Percentiles rank a stretch among this genome's conserved stretches.
Evolutionary conservation across 2,888 invertebrate species (phyloP).

Genomic region (Geotrupes spiniger): DNA sequence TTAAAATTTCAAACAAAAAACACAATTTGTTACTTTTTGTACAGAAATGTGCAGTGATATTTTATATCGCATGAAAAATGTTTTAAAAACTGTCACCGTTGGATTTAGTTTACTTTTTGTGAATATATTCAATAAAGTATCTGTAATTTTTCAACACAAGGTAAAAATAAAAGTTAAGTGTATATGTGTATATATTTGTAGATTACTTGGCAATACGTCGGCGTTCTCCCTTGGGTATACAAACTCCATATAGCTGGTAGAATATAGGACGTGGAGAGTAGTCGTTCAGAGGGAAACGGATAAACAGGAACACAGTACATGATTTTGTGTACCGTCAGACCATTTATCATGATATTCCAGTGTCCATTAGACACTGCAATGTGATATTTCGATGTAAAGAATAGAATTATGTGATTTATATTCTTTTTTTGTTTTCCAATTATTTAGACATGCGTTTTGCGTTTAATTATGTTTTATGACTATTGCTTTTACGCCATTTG

Average conservation of each 20-base stretch:
- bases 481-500: conserved; percentile 2
- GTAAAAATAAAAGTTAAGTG: conserved; percentile 3
- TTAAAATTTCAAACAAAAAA: no score
- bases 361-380: conserved; percentile 30
- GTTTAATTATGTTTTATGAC: conserved; percentile 26
- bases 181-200: conserved; percentile 1
- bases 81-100: no score
- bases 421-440: conserved; percentile 27
- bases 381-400: conserved; percentile 28
- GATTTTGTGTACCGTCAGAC: conserved; percentile 27
- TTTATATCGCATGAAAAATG: no score
- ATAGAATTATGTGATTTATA: conserved; percentile 30
- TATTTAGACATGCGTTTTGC: conserved; percentile 30
- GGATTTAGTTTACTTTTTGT: no score
- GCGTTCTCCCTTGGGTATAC: conserved; percentile 1
- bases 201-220: conserved; percentile 2
- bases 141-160: background rate
- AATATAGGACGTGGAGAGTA: conserved; percentile 1
- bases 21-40: no score
- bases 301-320: conserved; percentile 24
- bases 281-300: background rate
- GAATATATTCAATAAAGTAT: conserved; percentile 4
- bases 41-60: no score
- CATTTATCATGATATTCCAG: conserved; percentile 31
- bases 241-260: background rate